Evolutionary conservation across 2,113 vertebrate species (phyloP), one percentile per base, ranked within the genome.

Genomic region (Picathartes gymnocephalus): DNA sequence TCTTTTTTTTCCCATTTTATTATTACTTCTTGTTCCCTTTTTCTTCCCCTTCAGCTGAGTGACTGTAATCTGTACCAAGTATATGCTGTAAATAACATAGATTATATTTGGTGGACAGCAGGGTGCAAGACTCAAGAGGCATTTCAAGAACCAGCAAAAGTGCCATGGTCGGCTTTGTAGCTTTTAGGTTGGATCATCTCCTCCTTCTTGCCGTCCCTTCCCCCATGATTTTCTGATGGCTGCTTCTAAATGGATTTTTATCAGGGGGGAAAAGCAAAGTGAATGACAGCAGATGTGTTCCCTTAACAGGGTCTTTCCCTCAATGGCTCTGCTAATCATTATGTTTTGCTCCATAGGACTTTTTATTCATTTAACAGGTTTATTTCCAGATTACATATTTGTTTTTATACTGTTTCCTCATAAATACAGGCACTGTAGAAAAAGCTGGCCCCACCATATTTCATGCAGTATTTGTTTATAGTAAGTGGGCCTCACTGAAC

Each of bases 311-410:
- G 86, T 96, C 92, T 94, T 86, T 97, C 91, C 64, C 28, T 79
- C 87, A 96, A 92, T 81, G 86, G 76, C 64, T 94, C 94, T 95
- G 87, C 91, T 87, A 88, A 94, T 96, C 94, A 93, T 96, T 92
- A 84, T 90, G 80, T 95, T 97, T 97, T 95, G 91, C 95, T 96
- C 92, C 13, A 17, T 65, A 91, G 93, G 96, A 97, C 53, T 90
- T 95, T 92, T 94, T 90, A 88, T 93, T 97, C 96, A 96, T 97
- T 96, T 93, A 93, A 93, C 62, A 90, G 81, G 86, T 94, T 97
- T 94, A 93, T 94, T 96, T 94, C 88, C 91, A 92, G 88, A 93
- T 92, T 96, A 96, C 33, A 71, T 93, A 77, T 91, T 84, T 93
- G 88, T 96, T 97, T 95, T 95, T 94, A 89, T 84, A 91, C 77